These are phyloP conservation scores for Bradypodion pumilum DNA, from an alignment of 2,797 vertebrate genomes.

Conservation along the genomic window DNA sequence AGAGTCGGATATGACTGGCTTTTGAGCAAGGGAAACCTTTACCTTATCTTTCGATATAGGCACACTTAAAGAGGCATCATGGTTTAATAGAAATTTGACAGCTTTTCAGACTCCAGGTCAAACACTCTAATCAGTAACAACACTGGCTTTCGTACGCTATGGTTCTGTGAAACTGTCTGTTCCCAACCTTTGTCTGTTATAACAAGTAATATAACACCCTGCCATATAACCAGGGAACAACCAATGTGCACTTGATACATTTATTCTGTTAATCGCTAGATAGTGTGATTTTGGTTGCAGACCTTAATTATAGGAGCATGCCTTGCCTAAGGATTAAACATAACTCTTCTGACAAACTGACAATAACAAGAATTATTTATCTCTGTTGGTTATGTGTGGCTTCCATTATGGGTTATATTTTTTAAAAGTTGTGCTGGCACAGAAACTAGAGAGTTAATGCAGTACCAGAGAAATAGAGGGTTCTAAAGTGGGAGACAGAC, in stretches of 20 bases:
- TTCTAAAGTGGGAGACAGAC: constrained; percentile 19
- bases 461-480: constrained; percentile 1
- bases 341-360: background rate
- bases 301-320: background rate
- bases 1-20: too few relatives aligned
- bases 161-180: background rate
- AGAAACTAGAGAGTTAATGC: constrained; percentile 4
- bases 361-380: background rate
- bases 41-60: too few relatives aligned
- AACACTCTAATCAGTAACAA: background rate
- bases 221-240: background rate
- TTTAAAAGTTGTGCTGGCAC: background rate
- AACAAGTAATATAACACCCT: too few relatives aligned
- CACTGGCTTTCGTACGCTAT: background rate
- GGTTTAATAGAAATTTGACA: background rate
- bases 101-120: too few relatives aligned
- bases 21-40: too few relatives aligned
- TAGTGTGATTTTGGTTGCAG: background rate
- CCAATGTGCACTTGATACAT: background rate
- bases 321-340: background rate
- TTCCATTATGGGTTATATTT: background rate
- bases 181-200: background rate
- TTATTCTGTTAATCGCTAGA: background rate
- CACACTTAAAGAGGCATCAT: too few relatives aligned
- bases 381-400: background rate